Percentiles rank a stretch among this genome's conserved stretches.
phyloP scores from a whole-genome alignment of 2,797 vertebrate genomes.

The Enteromius anoplus region DNA sequence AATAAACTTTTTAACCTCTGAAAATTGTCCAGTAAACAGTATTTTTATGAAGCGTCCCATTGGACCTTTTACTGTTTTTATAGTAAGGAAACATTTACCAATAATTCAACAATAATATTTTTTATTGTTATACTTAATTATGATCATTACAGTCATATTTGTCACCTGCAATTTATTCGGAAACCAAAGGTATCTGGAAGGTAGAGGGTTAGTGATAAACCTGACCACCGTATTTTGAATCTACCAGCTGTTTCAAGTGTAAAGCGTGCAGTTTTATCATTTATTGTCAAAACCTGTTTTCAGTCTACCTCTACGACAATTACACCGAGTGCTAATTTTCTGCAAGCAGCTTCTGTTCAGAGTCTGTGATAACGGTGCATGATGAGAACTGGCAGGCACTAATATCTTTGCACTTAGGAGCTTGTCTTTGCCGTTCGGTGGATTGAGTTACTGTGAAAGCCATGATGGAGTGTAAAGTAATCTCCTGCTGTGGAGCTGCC shows the following conservation, averaged over 20 bases:
- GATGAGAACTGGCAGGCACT: slow-evolving; percentile 29
- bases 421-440: slow-evolving; percentile 49
- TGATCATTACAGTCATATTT: background rate
- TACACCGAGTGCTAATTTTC: background rate
- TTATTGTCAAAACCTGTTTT: slow-evolving; percentile 12
- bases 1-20: background rate
- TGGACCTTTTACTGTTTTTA: background rate
- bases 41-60: background rate
- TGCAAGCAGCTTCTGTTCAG: background rate
- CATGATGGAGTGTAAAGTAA: slow-evolving; percentile 79
- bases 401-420: slow-evolving; percentile 40
- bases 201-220: background rate
- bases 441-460: slow-evolving; percentile 75
- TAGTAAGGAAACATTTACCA: background rate
- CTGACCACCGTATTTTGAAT: too few species aligned
- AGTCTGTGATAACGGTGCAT: slow-evolving; percentile 16
- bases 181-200: background rate
- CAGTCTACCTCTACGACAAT: background rate
- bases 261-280: background rate
- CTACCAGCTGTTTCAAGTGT: too few species aligned
- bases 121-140: background rate
- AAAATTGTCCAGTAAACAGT: background rate
- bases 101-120: background rate
- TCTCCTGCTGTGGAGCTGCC: slow-evolving; percentile 55
- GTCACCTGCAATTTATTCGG: background rate